Evolutionary conservation across 1,140 invertebrate species (phyloP), one percentile per base, ranked within the genome.

Genomic region (Diorhabda elongata): DNA sequence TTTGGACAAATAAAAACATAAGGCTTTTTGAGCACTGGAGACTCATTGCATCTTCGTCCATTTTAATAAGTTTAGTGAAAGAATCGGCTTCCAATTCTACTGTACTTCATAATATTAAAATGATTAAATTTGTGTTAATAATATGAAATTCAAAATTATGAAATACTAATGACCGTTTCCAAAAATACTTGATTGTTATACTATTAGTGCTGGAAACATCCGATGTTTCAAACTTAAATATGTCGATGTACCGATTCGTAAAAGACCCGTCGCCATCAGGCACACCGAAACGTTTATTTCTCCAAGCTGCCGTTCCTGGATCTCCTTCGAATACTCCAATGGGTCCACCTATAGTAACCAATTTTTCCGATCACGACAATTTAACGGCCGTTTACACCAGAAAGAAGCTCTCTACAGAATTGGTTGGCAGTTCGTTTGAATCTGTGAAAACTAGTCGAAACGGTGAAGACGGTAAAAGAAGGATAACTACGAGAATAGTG

Each of bases 401-500:
- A 79, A 90, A 93, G 75, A 86, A 89, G 74, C 84, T 94, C 71
- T 92, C 91, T 73, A 94, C 92, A 68, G 93, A 93, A 84, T 90
- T 92, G 77, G 83, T 92, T 79, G 93, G 91, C 74, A 92, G 90
- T 76, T 92, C 90, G 65, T 84, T 92, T 77, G 91, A 93, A 79
- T 91, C 91, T 71, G 90, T 89, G 61, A 92, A 92, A 81, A 89
- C 91, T 73, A 92, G 90, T 78, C 89, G 87, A 83, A 88, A 86
- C 77, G 89, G 86, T 71, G 88, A 88, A 75, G 92, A 86, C 80
- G 92, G 89, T 63, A 88, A 89, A 73, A 85, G 91, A 61, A 85
- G 90, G 67, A 93, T 95, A 66, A 95, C 93, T 9, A 93, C 93
- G 42, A 88, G 92, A 74, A 92, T 96, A 69, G 89, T 96, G 4